phyloP scores from a whole-genome alignment of 1,140 invertebrate genomes.

The Tetramorium parvispinum region DNA sequence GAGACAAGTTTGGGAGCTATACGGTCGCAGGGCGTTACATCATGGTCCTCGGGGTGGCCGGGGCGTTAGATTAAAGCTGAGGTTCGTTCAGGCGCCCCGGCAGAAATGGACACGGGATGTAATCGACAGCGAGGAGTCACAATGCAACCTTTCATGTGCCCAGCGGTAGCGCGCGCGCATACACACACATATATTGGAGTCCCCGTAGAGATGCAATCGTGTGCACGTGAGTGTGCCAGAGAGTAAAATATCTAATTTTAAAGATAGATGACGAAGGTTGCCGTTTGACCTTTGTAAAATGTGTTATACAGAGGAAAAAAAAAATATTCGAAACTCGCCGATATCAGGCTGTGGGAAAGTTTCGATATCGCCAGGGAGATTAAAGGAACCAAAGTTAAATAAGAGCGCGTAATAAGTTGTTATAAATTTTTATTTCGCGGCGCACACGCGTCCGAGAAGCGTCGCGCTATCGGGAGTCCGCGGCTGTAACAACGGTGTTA shows the following conservation, averaged over 20 bases:
- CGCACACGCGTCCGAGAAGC: background rate
- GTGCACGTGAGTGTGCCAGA: background rate
- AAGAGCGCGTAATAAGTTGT: background rate
- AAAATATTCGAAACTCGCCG: background rate
- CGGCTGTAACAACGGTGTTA: background rate
- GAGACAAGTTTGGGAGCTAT: slow-evolving; percentile 26
- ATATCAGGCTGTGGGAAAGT: background rate
- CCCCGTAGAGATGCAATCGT: background rate
- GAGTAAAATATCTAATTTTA: slow-evolving; percentile 27
- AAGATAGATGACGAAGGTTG: background rate
- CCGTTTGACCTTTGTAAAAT: slow-evolving; percentile 43
- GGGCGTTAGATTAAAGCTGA: slow-evolving; percentile 21
- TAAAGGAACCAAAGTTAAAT: background rate
- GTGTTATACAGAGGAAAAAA: background rate
- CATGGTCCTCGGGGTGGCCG: background rate
- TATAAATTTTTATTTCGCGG: background rate
- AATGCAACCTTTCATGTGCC: slow-evolving; percentile 41
- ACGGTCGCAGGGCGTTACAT: slow-evolving; percentile 26
- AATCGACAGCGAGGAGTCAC: slow-evolving; percentile 10
- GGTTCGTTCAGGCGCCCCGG: slow-evolving; percentile 15
- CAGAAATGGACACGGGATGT: slow-evolving; percentile 31
- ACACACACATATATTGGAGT: background rate
- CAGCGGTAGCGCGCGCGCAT: background rate
- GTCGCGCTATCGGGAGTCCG: background rate
- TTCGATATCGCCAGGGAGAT: no score